Percentiles rank a stretch among this genome's conserved stretches.
Conservation (phyloP, 2,113 vertebrate species). For the Ceyx margarethae region DNA sequence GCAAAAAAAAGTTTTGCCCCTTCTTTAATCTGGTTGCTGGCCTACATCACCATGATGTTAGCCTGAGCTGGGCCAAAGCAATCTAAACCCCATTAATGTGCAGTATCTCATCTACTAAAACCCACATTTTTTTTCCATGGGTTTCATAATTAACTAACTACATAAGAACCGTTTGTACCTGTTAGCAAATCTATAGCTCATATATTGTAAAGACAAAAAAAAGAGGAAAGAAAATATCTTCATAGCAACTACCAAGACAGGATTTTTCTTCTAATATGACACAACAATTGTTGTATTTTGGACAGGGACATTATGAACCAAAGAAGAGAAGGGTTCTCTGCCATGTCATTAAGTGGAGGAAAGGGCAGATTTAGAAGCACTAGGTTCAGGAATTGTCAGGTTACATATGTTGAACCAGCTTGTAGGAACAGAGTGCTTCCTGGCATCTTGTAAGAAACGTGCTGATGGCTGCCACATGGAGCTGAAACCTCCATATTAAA, state of each 20-base stretch:
- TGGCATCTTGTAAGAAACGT: background rate
- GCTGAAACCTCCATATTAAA: background rate
- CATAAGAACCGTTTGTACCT: background rate
- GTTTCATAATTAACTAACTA: background rate
- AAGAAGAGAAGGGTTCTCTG: background rate
- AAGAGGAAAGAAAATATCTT: background rate
- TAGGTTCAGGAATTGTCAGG: background rate
- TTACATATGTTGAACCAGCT: background rate
- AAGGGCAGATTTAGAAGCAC: background rate
- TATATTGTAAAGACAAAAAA: constrained; percentile 3
- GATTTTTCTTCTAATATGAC: background rate
- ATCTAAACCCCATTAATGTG: background rate
- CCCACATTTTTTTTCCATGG: background rate
- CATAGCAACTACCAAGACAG: background rate
- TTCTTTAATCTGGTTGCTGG: background rate
- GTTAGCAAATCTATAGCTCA: background rate
- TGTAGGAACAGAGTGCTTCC: background rate
- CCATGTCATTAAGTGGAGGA: background rate
- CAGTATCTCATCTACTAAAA: background rate
- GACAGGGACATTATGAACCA: background rate
- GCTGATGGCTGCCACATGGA: background rate
- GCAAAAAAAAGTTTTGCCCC: background rate
- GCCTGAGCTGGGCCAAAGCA: background rate
- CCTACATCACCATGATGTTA: background rate
- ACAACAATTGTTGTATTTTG: background rate